A percentile compares a stretch with the other conserved stretches of the same genome.
Evolutionary conservation across 1,140 invertebrate species (phyloP).

Genomic region (Magallana angulata): DNA sequence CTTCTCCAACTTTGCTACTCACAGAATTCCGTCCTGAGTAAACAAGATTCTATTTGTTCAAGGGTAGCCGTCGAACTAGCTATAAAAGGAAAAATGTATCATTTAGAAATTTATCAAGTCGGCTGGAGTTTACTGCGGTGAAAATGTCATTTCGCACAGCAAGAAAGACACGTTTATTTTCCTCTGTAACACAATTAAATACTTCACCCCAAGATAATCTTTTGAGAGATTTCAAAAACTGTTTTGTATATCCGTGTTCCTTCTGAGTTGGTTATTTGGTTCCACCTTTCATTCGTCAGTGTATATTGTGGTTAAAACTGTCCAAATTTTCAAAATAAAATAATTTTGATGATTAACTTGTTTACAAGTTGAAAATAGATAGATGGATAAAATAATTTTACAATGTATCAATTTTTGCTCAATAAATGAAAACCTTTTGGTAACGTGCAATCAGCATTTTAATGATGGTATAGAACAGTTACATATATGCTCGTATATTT

Average conservation of each 20-base stretch:
- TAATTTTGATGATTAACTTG: too few species aligned
- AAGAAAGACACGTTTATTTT: slow-evolving; percentile 2
- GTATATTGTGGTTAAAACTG: background rate
- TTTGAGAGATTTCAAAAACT: background rate
- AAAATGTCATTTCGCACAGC: slow-evolving; percentile 31
- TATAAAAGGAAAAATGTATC: slow-evolving; percentile 61
- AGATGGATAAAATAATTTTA: too few species aligned
- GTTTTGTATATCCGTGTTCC: background rate
- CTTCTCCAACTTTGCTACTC: slow-evolving; percentile 58
- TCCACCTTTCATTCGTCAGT: background rate
- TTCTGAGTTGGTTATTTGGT: background rate
- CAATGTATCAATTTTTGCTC: too few species aligned
- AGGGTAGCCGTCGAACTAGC: slow-evolving; percentile 54
- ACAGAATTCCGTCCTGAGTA: slow-evolving; percentile 53
- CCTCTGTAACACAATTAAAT: slow-evolving; percentile 18
- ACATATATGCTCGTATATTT: too few species aligned
- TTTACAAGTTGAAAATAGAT: too few species aligned
- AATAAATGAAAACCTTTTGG: too few species aligned
- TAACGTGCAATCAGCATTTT: too few species aligned
- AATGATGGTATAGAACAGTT: too few species aligned
- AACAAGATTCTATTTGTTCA: slow-evolving; percentile 59
- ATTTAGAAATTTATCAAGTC: slow-evolving; percentile 57
- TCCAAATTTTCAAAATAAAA: too few species aligned
- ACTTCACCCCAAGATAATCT: slow-evolving; percentile 28
- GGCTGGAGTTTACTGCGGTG: background rate